Percentiles rank a stretch among this genome's conserved stretches.
phyloP scores from a whole-genome alignment of 1,140 invertebrate species.

The Lasioglossum baleicum region DNA sequence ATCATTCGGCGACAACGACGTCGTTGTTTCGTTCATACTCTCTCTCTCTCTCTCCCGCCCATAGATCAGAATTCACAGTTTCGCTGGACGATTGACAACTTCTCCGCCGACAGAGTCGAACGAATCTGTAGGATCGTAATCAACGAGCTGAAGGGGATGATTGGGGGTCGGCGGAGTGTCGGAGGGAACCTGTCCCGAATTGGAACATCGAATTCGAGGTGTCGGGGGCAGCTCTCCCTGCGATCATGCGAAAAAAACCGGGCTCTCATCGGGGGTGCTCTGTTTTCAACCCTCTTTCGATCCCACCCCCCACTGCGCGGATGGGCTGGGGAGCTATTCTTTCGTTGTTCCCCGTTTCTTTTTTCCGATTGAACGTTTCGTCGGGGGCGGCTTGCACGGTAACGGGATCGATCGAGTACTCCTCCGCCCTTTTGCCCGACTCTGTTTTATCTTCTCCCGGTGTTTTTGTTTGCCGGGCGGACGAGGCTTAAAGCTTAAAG shows the following conservation, averaged over 20 bases:
- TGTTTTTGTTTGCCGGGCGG: constrained; percentile 14
- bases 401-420: constrained; percentile 10
- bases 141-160: constrained; percentile 26
- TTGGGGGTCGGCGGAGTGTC: too few species aligned
- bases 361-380: constrained; percentile 22
- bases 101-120: constrained; percentile 22
- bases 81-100: constrained; percentile 49
- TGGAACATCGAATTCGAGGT: not conserved
- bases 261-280: too few species aligned
- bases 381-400: not conserved
- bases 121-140: constrained; percentile 53
- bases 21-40: not conserved
- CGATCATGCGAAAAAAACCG: too few species aligned
- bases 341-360: not conserved
- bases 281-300: too few species aligned
- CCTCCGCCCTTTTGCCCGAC: too few species aligned
- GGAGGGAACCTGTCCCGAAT: not conserved
- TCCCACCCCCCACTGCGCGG: too few species aligned
- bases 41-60: not conserved
- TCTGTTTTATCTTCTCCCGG: constrained; percentile 10
- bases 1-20: constrained; percentile 11
- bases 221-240: too few species aligned
- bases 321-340: too few species aligned
- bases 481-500: constrained; percentile 36
- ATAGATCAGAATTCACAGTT: constrained; percentile 56